Evolutionary conservation across 2,888 invertebrate species (phyloP).

Genomic region (Drosophila nigricruria): DNA sequence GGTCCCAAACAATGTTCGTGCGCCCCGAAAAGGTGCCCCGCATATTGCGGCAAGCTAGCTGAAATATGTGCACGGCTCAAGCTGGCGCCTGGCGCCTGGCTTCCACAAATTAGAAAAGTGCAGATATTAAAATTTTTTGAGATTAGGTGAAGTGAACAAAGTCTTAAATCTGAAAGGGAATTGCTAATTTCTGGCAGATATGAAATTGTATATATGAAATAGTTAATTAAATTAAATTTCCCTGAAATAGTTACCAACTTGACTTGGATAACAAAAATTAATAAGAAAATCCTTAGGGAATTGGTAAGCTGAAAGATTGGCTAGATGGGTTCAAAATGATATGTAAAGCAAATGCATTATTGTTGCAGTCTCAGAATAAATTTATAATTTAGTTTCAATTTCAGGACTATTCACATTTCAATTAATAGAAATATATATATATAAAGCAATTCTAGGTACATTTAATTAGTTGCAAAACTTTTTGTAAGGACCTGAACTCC

Average conservation of each 20-base stretch:
- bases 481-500: not conserved
- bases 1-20: slow-evolving; percentile 12
- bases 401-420: not conserved
- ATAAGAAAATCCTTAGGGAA: not conserved
- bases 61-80: slow-evolving; percentile 9
- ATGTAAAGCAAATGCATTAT: not conserved
- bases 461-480: not conserved
- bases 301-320: not conserved
- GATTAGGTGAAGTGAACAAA: not conserved
- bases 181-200: not conserved
- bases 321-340: not conserved
- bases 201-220: not conserved
- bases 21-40: not conserved
- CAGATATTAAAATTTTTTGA: not conserved
- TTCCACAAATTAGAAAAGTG: slow-evolving; percentile 1
- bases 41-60: not conserved
- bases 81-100: not conserved
- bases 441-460: not conserved
- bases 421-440: not conserved
- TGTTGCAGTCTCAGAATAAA: not conserved
- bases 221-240: not conserved
- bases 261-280: not conserved
- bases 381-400: not conserved
- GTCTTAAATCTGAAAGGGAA: not conserved
- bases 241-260: not conserved